These are phyloP conservation scores for Atherinosoma microstoma DNA, from an alignment of 2,797 vertebrate species.

Conservation along the genomic window DNA sequence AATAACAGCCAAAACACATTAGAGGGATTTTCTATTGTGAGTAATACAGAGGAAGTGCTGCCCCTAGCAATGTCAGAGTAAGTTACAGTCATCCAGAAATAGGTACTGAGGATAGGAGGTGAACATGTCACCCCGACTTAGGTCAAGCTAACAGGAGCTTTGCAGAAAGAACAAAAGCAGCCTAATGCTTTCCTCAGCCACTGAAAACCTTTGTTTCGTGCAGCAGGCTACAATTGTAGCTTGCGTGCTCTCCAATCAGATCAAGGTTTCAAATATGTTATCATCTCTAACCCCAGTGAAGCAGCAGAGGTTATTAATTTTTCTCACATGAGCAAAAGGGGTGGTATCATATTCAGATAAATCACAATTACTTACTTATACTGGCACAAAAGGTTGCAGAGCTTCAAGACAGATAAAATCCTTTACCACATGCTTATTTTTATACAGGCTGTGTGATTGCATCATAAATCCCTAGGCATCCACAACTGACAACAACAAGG, in stretches of 20 bases:
- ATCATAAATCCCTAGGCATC: slow-evolving; percentile 54
- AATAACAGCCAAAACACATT: slow-evolving; percentile 74
- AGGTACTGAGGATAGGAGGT: slow-evolving; percentile 78
- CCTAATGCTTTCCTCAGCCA: slow-evolving; percentile 53
- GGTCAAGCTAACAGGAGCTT: slow-evolving; percentile 75
- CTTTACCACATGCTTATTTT: slow-evolving; percentile 25
- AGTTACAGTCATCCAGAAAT: slow-evolving; percentile 83
- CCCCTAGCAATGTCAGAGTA: slow-evolving; percentile 79
- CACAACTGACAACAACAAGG: slow-evolving; percentile 34
- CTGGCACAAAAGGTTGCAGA: slow-evolving; percentile 24
- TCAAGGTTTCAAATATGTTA: slow-evolving; percentile 46
- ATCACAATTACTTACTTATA: slow-evolving; percentile 16
- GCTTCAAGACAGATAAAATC: slow-evolving; percentile 24
- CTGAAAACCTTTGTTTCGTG: slow-evolving; percentile 67
- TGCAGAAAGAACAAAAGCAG: slow-evolving; percentile 71
- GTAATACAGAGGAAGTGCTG: slow-evolving; percentile 75
- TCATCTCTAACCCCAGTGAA: slow-evolving; percentile 27
- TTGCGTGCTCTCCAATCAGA: slow-evolving; percentile 49
- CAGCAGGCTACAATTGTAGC: slow-evolving; percentile 43
- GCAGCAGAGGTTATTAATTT: slow-evolving; percentile 34
- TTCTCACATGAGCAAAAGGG: slow-evolving; percentile 28
- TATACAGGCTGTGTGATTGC: slow-evolving; percentile 20
- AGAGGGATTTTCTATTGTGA: slow-evolving; percentile 71
- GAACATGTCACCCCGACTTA: slow-evolving; percentile 80
- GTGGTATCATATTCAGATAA: slow-evolving; percentile 21